Evolutionary conservation across 1,140 invertebrate genomes (phyloP).

Genomic region (Tetragonula clypearis): DNA sequence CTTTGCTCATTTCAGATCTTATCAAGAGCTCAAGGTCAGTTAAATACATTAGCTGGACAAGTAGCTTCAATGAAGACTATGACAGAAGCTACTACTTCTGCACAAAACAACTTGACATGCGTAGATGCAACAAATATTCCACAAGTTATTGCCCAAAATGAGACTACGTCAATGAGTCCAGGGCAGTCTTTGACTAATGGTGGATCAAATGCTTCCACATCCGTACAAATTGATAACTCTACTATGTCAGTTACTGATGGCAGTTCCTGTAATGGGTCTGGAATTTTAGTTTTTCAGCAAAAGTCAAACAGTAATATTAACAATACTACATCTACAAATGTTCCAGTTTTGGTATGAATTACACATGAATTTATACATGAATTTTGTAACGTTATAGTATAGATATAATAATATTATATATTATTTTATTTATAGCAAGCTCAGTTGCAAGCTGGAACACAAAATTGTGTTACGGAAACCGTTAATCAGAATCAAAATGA

Average conservation of each 20-base stretch:
- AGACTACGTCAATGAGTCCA: slow-evolving; percentile 66
- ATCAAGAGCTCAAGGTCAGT: slow-evolving; percentile 77
- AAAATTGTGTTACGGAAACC: slow-evolving; percentile 72
- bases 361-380: neutral
- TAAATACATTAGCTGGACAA: slow-evolving; percentile 74
- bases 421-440: slow-evolving; percentile 80
- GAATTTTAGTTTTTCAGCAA: slow-evolving; percentile 83
- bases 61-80: slow-evolving; percentile 74
- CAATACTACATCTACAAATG: slow-evolving; percentile 80
- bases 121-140: slow-evolving; percentile 70
- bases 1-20: slow-evolving; percentile 71
- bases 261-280: slow-evolving; percentile 81
- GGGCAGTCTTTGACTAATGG: slow-evolving; percentile 73
- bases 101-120: slow-evolving; percentile 72
- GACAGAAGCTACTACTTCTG: slow-evolving; percentile 70
- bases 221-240: slow-evolving; percentile 76
- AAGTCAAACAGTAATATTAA: slow-evolving; percentile 72
- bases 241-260: slow-evolving; percentile 73
- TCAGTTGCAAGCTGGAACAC: slow-evolving; percentile 82
- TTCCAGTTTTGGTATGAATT: slow-evolving; percentile 83
- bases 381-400: neutral
- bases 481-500: slow-evolving; percentile 80
- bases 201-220: slow-evolving; percentile 67
- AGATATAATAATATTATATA: neutral
- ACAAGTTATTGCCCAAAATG: slow-evolving; percentile 70